Percentiles rank a stretch among this genome's conserved stretches.
Conservation (phyloP, 2,888 invertebrate genomes). For the Spatulosminthurus flaviceps region DNA sequence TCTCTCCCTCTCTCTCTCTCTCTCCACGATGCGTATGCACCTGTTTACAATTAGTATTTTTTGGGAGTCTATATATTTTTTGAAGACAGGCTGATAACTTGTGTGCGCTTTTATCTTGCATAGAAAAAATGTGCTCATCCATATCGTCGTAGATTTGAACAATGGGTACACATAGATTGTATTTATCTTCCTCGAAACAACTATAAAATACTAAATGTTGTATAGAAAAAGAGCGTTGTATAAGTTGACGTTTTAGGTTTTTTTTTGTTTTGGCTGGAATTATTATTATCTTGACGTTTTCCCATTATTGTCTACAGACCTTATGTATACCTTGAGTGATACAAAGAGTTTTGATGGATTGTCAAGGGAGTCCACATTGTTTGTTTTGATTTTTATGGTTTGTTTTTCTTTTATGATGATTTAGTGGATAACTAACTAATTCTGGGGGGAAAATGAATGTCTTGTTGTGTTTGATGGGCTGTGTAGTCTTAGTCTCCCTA, state of each 20-base stretch:
- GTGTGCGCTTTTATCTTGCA: too few relatives aligned
- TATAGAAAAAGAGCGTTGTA: too few relatives aligned
- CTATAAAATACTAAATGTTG: too few relatives aligned
- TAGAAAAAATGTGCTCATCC: too few relatives aligned
- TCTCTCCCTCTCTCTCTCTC: not conserved
- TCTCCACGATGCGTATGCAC: not conserved
- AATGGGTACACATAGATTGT: too few relatives aligned
- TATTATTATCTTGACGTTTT: not conserved
- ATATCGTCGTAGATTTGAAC: too few relatives aligned
- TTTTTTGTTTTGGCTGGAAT: not conserved
- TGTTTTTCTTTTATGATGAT: conserved; percentile 6
- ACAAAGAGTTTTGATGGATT: not conserved
- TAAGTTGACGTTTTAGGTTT: not conserved
- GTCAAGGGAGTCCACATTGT: conserved; percentile 5
- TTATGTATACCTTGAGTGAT: not conserved
- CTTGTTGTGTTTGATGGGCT: not conserved
- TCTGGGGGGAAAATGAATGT: not conserved
- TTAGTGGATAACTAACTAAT: not conserved
- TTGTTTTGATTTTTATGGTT: conserved; percentile 19
- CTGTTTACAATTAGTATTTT: too few relatives aligned
- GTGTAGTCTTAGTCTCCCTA: not conserved
- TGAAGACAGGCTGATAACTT: too few relatives aligned
- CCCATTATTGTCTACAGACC: not conserved
- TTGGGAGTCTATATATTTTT: not conserved
- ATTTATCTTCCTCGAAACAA: too few relatives aligned